Percentiles rank a stretch among this genome's conserved stretches.
Evolutionary conservation across 1,140 invertebrate species (phyloP).

Genomic region (Drepana arcuata): DNA sequence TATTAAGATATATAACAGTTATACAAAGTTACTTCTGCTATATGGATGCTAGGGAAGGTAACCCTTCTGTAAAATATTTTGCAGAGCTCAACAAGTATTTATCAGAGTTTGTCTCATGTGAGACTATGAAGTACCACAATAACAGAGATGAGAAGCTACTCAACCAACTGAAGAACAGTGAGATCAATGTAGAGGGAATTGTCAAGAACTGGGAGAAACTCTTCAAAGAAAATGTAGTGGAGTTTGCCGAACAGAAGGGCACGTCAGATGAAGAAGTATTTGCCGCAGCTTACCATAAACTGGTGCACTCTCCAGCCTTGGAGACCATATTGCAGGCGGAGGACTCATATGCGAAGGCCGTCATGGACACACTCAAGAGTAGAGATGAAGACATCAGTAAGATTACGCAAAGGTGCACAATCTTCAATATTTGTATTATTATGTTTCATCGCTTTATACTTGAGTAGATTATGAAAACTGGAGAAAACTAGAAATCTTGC

Average conservation of each 20-base stretch:
- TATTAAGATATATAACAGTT: not conserved
- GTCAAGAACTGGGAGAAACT: conserved; percentile 62
- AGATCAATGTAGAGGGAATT: conserved; percentile 53
- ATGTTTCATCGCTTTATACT: no score
- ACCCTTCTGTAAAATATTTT: no score
- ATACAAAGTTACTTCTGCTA: not conserved
- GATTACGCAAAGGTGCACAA: conserved; percentile 79
- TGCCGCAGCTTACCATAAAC: conserved; percentile 84
- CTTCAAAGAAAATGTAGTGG: conserved; percentile 70
- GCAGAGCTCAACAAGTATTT: conserved; percentile 70
- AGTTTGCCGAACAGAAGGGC: conserved; percentile 79
- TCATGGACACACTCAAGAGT: conserved; percentile 77
- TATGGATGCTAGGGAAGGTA: no score
- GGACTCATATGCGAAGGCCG: conserved; percentile 82
- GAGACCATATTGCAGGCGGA: conserved; percentile 85
- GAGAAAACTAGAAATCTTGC: no score
- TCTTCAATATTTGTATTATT: no score
- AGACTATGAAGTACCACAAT: conserved; percentile 73
- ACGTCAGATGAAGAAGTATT: conserved; percentile 82
- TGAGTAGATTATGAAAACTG: no score
- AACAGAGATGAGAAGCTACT: conserved; percentile 71
- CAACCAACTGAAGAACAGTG: conserved; percentile 53
- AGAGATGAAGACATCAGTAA: conserved; percentile 77
- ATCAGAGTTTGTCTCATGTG: conserved; percentile 61
- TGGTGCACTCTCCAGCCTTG: conserved; percentile 87